phyloP scores from a whole-genome alignment of 2,888 invertebrate genomes.

The Vandiemenella viatica region DNA sequence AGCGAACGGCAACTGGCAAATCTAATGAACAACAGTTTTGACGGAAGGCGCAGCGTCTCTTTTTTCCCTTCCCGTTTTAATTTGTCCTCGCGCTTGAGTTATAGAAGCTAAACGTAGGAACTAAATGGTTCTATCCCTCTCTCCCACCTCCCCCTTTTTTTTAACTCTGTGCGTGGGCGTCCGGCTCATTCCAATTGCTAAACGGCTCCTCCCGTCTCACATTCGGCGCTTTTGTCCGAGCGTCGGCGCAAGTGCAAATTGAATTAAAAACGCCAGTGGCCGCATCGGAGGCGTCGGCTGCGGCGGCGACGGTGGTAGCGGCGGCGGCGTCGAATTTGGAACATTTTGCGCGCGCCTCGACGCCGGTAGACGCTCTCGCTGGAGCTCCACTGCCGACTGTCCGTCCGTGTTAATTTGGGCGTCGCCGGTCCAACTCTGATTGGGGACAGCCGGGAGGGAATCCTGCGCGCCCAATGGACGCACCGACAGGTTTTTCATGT shows the following conservation, averaged over 20 bases:
- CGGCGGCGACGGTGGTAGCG: neutral
- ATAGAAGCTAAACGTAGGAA: neutral
- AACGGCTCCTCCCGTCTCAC: slow-evolving; percentile 1
- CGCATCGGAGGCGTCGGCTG: neutral
- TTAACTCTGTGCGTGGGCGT: neutral
- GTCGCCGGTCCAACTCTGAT: no score
- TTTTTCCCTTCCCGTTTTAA: slow-evolving; percentile 1
- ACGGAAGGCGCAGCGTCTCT: neutral
- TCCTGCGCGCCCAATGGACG: no score
- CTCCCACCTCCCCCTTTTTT: neutral
- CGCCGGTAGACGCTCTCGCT: neutral
- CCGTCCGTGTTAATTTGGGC: no score
- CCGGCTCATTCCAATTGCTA: neutral
- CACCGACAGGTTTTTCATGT: no score
- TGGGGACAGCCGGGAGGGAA: no score
- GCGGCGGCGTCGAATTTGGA: neutral
- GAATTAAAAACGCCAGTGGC: slow-evolving; percentile 10
- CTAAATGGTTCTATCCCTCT: neutral
- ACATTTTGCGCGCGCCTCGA: neutral
- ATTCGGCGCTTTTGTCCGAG: neutral
- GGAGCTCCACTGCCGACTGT: no score
- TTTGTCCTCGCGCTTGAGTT: slow-evolving; percentile 3
- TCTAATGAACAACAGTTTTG: slow-evolving; percentile 1
- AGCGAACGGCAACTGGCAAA: neutral
- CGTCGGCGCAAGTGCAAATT: slow-evolving; percentile 10